phyloP scores from a whole-genome alignment of 2,888 invertebrate genomes.

The Lasioglossum vierecki region DNA sequence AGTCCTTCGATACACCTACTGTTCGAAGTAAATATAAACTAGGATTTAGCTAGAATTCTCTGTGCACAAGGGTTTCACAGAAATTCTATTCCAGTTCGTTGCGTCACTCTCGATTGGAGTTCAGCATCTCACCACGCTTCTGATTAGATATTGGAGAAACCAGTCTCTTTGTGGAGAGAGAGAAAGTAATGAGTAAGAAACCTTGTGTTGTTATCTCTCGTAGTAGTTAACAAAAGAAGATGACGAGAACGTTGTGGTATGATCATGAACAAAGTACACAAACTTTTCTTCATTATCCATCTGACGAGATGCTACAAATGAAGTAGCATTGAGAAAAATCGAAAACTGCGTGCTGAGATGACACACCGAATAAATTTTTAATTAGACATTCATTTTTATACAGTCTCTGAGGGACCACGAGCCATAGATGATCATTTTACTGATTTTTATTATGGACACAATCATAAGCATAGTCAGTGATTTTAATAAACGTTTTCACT shows the following conservation, averaged over 20 bases:
- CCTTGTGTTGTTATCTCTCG: not conserved
- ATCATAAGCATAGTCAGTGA: no score
- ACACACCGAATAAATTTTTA: no score
- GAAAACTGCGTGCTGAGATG: no score
- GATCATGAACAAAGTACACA: no score
- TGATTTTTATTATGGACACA: no score
- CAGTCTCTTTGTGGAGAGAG: not conserved
- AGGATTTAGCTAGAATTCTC: conserved; percentile 22
- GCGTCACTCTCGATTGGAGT: conserved; percentile 22
- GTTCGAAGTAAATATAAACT: conserved; percentile 15
- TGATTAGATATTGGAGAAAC: not conserved
- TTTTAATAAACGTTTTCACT: no score
- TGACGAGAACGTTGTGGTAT: not conserved
- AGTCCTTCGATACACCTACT: not conserved
- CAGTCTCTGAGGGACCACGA: no score
- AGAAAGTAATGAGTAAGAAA: not conserved
- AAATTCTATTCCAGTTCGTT: conserved; percentile 43
- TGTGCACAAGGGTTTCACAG: conserved; percentile 27
- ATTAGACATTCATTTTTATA: no score
- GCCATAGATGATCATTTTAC: no score
- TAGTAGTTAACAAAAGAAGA: not conserved
- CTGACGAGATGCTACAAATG: no score
- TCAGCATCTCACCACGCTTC: not conserved
- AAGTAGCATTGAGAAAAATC: no score
- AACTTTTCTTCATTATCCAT: no score